These are phyloP conservation scores for Stenchaetothrips biformis DNA, from an alignment of 2,888 invertebrate genomes.

Conservation along the genomic window DNA sequence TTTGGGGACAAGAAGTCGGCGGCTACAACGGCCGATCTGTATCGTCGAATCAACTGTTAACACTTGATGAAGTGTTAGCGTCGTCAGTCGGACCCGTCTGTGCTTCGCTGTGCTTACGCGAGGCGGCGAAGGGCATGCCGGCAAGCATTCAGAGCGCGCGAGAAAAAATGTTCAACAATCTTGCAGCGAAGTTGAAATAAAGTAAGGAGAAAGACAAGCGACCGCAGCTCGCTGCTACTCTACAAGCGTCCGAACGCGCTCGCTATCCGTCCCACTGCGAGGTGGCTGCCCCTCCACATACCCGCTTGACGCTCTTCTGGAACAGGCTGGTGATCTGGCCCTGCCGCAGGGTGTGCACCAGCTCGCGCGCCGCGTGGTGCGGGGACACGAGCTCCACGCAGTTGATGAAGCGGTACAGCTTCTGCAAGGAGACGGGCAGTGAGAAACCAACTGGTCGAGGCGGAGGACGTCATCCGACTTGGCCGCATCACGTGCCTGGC, in stretches of 20 bases:
- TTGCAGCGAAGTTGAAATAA: too few species aligned
- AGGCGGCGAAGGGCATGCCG: background rate
- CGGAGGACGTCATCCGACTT: too few species aligned
- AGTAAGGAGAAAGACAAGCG: conserved; percentile 32
- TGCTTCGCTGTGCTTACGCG: background rate
- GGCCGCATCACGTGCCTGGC: conserved; percentile 79
- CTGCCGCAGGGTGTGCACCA: conserved; percentile 82
- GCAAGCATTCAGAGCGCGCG: conserved; percentile 27
- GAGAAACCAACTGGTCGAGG: too few species aligned
- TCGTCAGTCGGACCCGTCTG: too few species aligned
- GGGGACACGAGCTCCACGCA: conserved; percentile 88
- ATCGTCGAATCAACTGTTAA: too few species aligned
- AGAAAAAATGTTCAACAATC: background rate
- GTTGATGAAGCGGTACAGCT: conserved; percentile 87
- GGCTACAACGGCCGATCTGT: too few species aligned
- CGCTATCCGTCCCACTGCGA: too few species aligned
- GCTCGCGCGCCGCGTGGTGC: conserved; percentile 84
- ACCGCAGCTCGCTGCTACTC: background rate
- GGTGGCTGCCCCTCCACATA: too few species aligned
- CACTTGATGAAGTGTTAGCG: too few species aligned
- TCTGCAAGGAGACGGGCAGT: conserved; percentile 66
- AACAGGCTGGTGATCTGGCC: conserved; percentile 89
- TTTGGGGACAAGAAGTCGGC: too few species aligned
- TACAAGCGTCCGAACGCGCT: too few species aligned
- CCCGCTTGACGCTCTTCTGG: conserved; percentile 90